Conservation (phyloP, 2,113 vertebrate species). For the Steatornis caripensis region DNA sequence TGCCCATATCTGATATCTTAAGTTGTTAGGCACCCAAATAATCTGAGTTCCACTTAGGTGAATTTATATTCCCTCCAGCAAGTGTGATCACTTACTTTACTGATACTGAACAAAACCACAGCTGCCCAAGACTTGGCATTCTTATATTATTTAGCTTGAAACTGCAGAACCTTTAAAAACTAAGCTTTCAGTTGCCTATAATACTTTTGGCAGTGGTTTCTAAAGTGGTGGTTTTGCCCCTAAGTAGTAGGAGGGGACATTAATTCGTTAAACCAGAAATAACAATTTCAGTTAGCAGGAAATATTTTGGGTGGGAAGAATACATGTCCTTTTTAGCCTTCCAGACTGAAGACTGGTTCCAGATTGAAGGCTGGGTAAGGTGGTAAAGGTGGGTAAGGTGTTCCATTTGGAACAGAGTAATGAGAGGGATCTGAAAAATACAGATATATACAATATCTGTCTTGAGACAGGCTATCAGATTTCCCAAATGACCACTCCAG, state of each 20-base stretch:
- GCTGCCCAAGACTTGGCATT: background rate
- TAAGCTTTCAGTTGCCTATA: background rate
- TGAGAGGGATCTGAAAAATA: background rate
- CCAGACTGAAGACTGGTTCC: background rate
- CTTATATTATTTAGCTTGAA: background rate
- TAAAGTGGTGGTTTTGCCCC: rapidly evolving
- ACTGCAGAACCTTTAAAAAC: background rate
- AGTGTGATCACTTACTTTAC: background rate
- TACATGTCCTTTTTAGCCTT: background rate
- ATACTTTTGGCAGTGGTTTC: background rate
- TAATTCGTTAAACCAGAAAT: background rate
- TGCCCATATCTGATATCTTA: background rate
- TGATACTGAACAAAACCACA: background rate
- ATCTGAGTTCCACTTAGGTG: background rate
- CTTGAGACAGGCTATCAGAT: background rate
- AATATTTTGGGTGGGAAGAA: background rate
- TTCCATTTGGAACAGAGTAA: background rate
- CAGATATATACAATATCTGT: background rate
- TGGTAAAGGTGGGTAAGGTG: too few species aligned
- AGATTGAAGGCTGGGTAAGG: background rate
- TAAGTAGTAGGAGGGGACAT: rapidly evolving
- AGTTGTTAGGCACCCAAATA: background rate
- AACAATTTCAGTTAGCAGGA: background rate
- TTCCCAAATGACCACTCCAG: background rate
- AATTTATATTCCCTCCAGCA: background rate